Evolutionary conservation across 2,797 vertebrate genomes (phyloP).

Genomic region (Cyclopterus lumpus): DNA sequence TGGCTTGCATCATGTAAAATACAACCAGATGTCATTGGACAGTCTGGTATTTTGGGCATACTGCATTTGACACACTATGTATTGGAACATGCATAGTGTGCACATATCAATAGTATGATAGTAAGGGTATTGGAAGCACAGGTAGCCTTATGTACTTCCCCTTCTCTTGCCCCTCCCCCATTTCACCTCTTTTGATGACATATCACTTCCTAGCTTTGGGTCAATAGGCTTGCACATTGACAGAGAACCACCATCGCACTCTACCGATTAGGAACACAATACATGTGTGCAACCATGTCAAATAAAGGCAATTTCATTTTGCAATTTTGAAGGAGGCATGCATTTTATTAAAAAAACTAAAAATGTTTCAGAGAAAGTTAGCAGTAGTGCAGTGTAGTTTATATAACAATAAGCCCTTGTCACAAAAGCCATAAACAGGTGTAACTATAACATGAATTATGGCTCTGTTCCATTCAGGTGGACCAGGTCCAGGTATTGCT

Average conservation of each 20-base stretch:
- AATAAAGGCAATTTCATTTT: neutral
- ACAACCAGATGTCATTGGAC: neutral
- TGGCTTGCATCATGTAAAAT: neutral
- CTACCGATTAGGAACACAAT: neutral
- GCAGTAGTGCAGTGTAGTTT: neutral
- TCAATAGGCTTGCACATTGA: neutral
- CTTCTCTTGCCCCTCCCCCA: neutral
- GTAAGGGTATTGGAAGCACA: neutral
- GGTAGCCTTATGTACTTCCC: neutral
- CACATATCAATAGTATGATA: neutral
- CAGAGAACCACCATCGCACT: neutral
- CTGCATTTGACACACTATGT: neutral
- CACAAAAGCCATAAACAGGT: neutral
- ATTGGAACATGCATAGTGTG: neutral
- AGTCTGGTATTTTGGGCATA: too few species aligned
- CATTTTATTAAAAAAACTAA: neutral
- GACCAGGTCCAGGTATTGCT: neutral
- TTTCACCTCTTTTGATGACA: neutral
- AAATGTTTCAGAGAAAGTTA: neutral
- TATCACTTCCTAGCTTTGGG: neutral
- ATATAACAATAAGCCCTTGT: neutral
- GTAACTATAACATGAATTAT: neutral
- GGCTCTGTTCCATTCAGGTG: neutral
- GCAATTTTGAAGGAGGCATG: neutral
- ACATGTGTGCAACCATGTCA: neutral